phyloP scores from a whole-genome alignment of 1,140 invertebrate species.

The Paraescarpia echinospica region DNA sequence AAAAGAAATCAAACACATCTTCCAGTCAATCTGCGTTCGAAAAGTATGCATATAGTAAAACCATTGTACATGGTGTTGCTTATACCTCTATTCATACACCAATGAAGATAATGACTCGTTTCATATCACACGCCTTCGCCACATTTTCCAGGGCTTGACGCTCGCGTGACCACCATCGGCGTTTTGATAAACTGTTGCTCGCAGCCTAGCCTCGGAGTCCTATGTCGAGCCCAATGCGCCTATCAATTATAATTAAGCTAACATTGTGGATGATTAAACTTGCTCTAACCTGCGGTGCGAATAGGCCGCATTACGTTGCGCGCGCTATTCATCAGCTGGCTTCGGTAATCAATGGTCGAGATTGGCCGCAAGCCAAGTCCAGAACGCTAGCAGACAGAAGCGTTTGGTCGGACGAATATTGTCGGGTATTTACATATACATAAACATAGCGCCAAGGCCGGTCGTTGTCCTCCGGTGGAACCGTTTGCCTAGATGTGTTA shows the following conservation, averaged over 20 bases:
- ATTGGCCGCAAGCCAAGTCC: background rate
- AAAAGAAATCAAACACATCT: too few relatives aligned
- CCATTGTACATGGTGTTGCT: too few relatives aligned
- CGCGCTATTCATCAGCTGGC: background rate
- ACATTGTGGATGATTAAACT: background rate
- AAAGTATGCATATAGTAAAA: too few relatives aligned
- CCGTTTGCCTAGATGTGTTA: background rate
- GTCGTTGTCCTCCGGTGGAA: background rate
- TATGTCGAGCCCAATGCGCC: background rate
- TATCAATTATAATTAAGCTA: constrained; percentile 2
- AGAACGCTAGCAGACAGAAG: background rate
- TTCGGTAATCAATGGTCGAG: background rate
- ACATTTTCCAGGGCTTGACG: background rate
- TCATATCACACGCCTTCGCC: background rate
- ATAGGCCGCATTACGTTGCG: background rate
- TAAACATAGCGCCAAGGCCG: background rate
- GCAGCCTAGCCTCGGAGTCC: background rate
- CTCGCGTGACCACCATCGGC: background rate
- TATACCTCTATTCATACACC: background rate
- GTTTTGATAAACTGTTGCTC: background rate
- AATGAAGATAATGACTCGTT: background rate
- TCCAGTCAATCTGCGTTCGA: too few relatives aligned
- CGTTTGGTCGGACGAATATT: background rate
- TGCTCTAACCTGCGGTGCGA: background rate
- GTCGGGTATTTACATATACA: background rate